Evolutionary conservation across 1,140 invertebrate species (phyloP).

Genomic region (Drosophila carrolli): DNA sequence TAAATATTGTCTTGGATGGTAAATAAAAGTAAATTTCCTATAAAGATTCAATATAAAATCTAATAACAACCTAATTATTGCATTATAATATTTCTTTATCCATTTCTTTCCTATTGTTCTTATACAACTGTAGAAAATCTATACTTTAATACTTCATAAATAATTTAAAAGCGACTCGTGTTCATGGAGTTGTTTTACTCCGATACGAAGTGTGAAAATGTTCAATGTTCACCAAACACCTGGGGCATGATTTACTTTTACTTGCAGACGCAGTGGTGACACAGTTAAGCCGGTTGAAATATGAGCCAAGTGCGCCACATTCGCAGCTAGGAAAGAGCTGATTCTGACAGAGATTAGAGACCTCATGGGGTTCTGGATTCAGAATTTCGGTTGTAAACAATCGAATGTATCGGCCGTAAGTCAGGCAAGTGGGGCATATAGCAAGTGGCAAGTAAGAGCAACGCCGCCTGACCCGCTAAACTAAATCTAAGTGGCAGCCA

Average conservation of each 20-base stretch:
- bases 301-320: conserved; percentile 45
- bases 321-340: conserved; percentile 7
- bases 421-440: conserved; percentile 43
- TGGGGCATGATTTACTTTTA: conserved; percentile 38
- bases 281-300: conserved; percentile 21
- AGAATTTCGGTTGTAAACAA: conserved; percentile 43
- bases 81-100: too few relatives aligned
- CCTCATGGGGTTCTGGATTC: background rate
- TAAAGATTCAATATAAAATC: too few relatives aligned
- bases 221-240: conserved; percentile 9
- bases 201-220: conserved; percentile 22
- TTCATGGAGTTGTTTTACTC: background rate
- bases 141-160: too few relatives aligned
- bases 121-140: background rate
- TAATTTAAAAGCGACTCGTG: background rate
- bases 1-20: too few relatives aligned
- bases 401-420: conserved; percentile 48
- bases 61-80: too few relatives aligned
- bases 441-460: conserved; percentile 21
- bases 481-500: conserved; percentile 54
- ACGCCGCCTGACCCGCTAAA: conserved; percentile 65
- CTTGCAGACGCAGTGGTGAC: conserved; percentile 43
- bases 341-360: conserved; percentile 26
- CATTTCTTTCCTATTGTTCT: too few relatives aligned
- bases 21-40: too few relatives aligned